Percentiles rank a stretch among this genome's conserved stretches.
phyloP scores from a whole-genome alignment of 2,797 vertebrate species.

The Microctenopoma stevenorrisi region DNA sequence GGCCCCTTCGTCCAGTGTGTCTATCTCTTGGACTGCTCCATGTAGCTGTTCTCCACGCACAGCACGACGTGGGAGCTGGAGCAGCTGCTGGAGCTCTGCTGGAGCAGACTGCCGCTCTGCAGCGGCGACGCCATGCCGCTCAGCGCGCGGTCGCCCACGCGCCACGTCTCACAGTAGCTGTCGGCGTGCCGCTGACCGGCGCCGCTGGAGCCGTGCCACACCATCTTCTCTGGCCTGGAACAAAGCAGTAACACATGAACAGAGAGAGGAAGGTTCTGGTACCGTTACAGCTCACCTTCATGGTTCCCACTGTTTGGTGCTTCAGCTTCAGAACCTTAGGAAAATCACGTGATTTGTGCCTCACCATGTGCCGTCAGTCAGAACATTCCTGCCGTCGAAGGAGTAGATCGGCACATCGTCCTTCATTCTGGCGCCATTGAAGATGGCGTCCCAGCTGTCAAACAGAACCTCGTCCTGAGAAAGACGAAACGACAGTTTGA shows the following conservation, averaged over 20 bases:
- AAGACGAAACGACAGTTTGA: not conserved
- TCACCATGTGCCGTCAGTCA: slow-evolving; percentile 88
- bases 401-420: slow-evolving; percentile 85
- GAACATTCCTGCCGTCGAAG: slow-evolving; percentile 89
- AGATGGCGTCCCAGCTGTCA: slow-evolving; percentile 91
- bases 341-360: slow-evolving; percentile 26
- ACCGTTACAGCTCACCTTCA: not conserved
- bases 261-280: not conserved
- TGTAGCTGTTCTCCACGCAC: slow-evolving; percentile 94
- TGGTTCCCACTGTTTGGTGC: not conserved
- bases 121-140: slow-evolving; percentile 88
- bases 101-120: slow-evolving; percentile 84
- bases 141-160: slow-evolving; percentile 70
- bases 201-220: slow-evolving; percentile 91
- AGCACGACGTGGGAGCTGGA: slow-evolving; percentile 85
- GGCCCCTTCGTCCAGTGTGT: slow-evolving; percentile 15
- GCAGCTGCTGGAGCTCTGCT: slow-evolving; percentile 88
- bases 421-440: slow-evolving; percentile 83
- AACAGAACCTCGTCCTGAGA: slow-evolving; percentile 91
- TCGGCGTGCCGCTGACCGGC: slow-evolving; percentile 85
- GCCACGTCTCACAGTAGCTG: slow-evolving; percentile 91
- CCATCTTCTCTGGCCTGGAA: slow-evolving; percentile 90
- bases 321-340: not conserved
- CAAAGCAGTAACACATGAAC: not conserved
- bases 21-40: slow-evolving; percentile 74